These are phyloP conservation scores for Palythoa grandis DNA, from an alignment of 92 coral and sea anemone species.

Conservation along the genomic window DNA sequence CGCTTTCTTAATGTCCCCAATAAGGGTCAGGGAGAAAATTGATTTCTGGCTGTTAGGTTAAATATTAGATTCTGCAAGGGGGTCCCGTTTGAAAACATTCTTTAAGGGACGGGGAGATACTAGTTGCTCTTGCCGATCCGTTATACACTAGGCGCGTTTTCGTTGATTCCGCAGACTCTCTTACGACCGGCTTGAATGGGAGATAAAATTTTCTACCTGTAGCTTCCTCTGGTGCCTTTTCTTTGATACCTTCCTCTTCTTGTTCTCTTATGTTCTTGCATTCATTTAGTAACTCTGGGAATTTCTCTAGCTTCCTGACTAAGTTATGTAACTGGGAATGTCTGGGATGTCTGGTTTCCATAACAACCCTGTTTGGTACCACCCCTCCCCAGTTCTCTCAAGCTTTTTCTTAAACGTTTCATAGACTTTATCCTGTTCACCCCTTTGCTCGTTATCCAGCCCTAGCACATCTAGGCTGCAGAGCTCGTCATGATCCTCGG, in stretches of 20 bases:
- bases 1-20: slow-evolving; percentile 8
- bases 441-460: slow-evolving; percentile 42
- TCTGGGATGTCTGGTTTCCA: slow-evolving; percentile 50
- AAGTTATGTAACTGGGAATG: slow-evolving; percentile 26
- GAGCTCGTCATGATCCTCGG: slow-evolving; percentile 41
- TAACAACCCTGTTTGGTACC: slow-evolving; percentile 45
- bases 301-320: slow-evolving; percentile 31
- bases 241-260: slow-evolving; percentile 32
- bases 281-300: slow-evolving; percentile 29
- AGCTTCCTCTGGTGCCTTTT: slow-evolving; percentile 33
- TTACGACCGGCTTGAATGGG: slow-evolving; percentile 41
- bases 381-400: slow-evolving; percentile 38
- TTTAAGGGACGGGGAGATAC: slow-evolving; percentile 18
- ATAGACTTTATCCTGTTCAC: slow-evolving; percentile 45
- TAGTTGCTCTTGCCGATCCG: slow-evolving; percentile 28
- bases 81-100: slow-evolving; percentile 20
- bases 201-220: slow-evolving; percentile 38
- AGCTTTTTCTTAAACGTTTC: slow-evolving; percentile 46
- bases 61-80: slow-evolving; percentile 16
- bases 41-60: slow-evolving; percentile 18
- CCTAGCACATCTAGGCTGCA: slow-evolving; percentile 53
- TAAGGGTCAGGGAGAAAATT: neutral
- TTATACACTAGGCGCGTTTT: slow-evolving; percentile 22
- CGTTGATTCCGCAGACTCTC: slow-evolving; percentile 9
- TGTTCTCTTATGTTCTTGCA: slow-evolving; percentile 34